Conservation (phyloP, 2,113 vertebrate genomes). For the Cariama cristata region DNA sequence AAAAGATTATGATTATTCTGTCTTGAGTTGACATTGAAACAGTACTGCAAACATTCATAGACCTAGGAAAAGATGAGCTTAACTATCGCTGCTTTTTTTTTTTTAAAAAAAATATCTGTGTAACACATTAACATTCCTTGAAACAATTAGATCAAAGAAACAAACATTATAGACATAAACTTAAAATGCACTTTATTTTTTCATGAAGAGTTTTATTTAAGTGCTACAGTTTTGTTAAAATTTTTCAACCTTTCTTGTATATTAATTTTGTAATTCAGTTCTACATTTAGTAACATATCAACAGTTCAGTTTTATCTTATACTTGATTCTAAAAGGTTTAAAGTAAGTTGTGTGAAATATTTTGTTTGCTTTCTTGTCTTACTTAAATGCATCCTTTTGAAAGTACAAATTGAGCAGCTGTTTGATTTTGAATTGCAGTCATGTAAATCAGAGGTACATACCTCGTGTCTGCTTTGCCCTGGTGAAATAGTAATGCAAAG, state of each 20-base stretch:
- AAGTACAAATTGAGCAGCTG: not conserved
- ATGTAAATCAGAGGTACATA: not conserved
- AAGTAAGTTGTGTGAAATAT: not conserved
- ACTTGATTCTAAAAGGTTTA: not conserved
- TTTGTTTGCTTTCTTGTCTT: not conserved
- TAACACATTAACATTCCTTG: not conserved
- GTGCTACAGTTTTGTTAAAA: not conserved
- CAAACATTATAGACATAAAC: not conserved
- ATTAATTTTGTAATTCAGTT: not conserved
- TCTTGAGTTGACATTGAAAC: not conserved
- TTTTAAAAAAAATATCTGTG: not conserved
- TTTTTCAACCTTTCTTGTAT: not conserved
- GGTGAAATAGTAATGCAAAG: not conserved
- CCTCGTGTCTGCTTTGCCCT: not conserved
- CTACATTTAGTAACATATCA: not conserved
- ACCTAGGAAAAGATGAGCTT: not conserved
- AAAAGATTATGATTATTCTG: not conserved
- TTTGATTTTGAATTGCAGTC: not conserved
- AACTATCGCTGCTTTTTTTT: not conserved
- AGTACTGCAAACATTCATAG: not conserved
- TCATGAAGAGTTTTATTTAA: not conserved
- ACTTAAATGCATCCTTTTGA: not conserved
- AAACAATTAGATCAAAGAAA: not conserved
- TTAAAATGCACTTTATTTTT: not conserved
- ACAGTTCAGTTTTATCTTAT: not conserved